A percentile compares a stretch with the other conserved stretches of the same genome.
Conservation (phyloP, 2,797 vertebrate genomes). For the Pogonophryne albipinna region DNA sequence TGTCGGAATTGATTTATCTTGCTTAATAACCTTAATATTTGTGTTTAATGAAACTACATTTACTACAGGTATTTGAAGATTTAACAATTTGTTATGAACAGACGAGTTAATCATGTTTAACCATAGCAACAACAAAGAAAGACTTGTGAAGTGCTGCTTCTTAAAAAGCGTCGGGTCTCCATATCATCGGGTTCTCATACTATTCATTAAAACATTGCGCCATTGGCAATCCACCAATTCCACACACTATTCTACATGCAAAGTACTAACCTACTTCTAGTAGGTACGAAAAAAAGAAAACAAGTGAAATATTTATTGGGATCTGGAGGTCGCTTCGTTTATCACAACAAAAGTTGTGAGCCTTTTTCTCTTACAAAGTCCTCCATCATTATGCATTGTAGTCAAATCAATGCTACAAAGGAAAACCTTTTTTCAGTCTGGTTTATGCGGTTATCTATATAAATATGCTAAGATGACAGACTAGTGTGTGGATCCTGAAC, state of each 20-base stretch:
- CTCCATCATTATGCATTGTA: not conserved
- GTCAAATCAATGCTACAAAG: not conserved
- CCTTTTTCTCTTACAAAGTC: not conserved
- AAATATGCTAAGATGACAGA: not conserved
- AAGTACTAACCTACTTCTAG: too few species aligned
- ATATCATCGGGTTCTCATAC: too few species aligned
- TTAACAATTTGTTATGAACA: constrained; percentile 27
- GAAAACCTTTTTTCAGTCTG: not conserved
- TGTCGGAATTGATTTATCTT: constrained; percentile 24
- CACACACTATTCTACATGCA: not conserved
- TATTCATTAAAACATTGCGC: not conserved
- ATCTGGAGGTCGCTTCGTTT: not conserved
- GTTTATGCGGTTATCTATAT: not conserved
- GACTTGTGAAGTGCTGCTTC: not conserved
- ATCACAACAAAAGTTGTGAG: not conserved
- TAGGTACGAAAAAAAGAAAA: not conserved
- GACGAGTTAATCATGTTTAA: constrained; percentile 13
- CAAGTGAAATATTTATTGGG: not conserved
- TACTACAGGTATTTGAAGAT: constrained; percentile 14
- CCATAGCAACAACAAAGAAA: not conserved
- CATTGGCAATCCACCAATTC: not conserved
- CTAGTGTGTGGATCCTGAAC: too few species aligned
- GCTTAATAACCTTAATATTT: constrained; percentile 32
- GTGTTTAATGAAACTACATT: constrained; percentile 25
- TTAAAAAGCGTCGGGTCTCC: not conserved